Conservation (phyloP, 1,140 invertebrate species). For the Lethrus apterus region DNA sequence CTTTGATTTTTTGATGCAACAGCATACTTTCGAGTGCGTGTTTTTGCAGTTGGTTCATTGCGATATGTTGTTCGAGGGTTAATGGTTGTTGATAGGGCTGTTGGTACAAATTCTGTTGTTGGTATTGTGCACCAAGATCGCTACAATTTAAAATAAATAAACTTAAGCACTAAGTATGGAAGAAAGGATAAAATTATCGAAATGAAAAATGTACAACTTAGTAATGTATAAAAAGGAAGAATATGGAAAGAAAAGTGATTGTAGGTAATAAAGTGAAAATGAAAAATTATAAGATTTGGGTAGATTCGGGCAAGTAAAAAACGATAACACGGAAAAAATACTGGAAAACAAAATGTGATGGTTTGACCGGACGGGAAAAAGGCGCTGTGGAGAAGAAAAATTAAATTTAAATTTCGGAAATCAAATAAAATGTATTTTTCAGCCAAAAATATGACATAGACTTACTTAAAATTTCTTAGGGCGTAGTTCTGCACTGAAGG, state of each 20-base stretch:
- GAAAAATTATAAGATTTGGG: too few species aligned
- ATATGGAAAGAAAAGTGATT: too few species aligned
- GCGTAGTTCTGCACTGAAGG: conserved; percentile 1
- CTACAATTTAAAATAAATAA: too few species aligned
- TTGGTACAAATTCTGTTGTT: neutral
- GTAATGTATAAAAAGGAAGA: too few species aligned
- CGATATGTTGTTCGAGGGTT: conserved; percentile 15
- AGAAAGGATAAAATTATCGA: too few species aligned
- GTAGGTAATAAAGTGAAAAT: too few species aligned
- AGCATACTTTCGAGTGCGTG: conserved; percentile 12
- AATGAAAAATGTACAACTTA: too few species aligned
- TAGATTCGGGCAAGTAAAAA: too few species aligned
- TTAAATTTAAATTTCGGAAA: neutral
- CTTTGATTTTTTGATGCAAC: conserved; percentile 9
- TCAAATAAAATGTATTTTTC: conserved; percentile 8
- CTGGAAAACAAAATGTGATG: neutral
- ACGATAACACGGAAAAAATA: neutral
- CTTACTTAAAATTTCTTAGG: conserved; percentile 6
- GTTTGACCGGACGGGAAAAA: too few species aligned
- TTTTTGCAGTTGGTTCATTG: conserved; percentile 11
- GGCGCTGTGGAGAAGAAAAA: neutral
- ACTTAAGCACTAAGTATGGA: too few species aligned
- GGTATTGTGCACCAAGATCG: too few species aligned
- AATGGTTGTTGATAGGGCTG: neutral
- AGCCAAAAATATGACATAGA: too few species aligned